Evolutionary conservation across 2,113 vertebrate species (phyloP), one percentile per base, ranked within the genome.

Genomic region (Coptodon bakossiorum): DNA sequence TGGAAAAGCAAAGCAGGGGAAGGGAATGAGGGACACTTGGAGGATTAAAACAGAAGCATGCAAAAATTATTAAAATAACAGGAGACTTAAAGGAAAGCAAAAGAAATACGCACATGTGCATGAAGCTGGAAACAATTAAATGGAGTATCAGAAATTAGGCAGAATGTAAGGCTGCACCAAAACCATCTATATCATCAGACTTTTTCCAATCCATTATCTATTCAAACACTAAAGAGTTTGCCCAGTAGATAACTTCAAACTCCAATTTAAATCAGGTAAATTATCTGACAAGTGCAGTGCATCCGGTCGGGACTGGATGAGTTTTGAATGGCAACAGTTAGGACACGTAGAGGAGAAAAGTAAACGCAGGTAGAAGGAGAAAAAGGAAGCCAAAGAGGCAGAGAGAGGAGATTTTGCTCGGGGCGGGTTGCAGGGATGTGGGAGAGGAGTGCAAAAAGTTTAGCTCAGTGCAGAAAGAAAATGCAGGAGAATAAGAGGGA

Each of bases 401-500:
- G 34, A 56, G 36, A 84, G 56, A 36, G 36, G 6, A 92, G 61
- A 48, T 53, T 36, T 78, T 50, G 73, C 45, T 31, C 27, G 10
- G 45, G 73, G 56, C 9, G 80, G 66, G 2, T 12, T 17, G 80
- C 19, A 10, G 80, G 90, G 79, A 50, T 43, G 82, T 83, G 92
- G 88, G 90, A 91, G 87, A 93, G 82, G 89, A 88, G 91, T 95
- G 95, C 94, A 94, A 90, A 89, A 95, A 83, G 71, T 90, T 89
- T 91, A 96, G 96, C 95, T 93, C 93, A 86, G 94, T 94, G 95
- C 95, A 96, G 83, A 95, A 87, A 90, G 82, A 79, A 84, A 94
- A 96, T 95, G 95, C 95, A 96, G 87, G 92, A 89, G 86, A 86
- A 89, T 85, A 91, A 80, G 83, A 76, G 90, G 92, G 95, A 92